These are phyloP conservation scores for Idaea dimidiata DNA, from an alignment of 2,888 invertebrate genomes.

Conservation along the genomic window DNA sequence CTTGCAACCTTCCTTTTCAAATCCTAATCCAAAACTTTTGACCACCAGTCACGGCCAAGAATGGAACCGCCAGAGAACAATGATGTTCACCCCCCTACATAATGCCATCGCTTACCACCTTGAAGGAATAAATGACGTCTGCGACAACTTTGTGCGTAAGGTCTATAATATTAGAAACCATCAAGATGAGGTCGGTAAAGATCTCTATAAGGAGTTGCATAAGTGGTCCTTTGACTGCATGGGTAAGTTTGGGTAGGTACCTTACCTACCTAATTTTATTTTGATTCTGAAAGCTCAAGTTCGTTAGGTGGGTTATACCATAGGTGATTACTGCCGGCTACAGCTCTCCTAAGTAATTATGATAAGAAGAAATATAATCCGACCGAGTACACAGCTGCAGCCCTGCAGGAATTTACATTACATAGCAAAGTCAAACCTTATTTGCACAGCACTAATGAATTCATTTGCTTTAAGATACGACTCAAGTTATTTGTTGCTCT, in stretches of 20 bases:
- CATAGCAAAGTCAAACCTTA: not conserved
- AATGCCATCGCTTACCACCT: slow-evolving; percentile 53
- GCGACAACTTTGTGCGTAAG: slow-evolving; percentile 60
- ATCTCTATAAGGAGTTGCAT: slow-evolving; percentile 81
- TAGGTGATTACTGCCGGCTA: too few relatives aligned
- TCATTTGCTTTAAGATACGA: too few relatives aligned
- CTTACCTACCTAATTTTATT: not conserved
- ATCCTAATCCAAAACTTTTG: not conserved
- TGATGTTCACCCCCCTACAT: slow-evolving; percentile 72
- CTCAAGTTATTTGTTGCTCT: too few relatives aligned
- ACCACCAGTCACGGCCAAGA: slow-evolving; percentile 76
- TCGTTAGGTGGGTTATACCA: too few relatives aligned
- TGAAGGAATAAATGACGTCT: slow-evolving; percentile 61
- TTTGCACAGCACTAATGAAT: too few relatives aligned
- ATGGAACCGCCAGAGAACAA: slow-evolving; percentile 79
- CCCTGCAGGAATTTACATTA: too few relatives aligned
- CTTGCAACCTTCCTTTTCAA: too few relatives aligned
- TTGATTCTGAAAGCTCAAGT: too few relatives aligned
- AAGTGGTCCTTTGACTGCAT: slow-evolving; percentile 87
- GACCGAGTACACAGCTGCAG: not conserved
- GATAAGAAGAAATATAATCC: not conserved
- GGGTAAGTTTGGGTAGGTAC: slow-evolving; percentile 56
- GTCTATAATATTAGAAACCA: slow-evolving; percentile 79
- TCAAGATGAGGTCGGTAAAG: slow-evolving; percentile 82
- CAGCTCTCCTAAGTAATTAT: too few relatives aligned